Evolutionary conservation across 2,113 vertebrate species (phyloP), one percentile per base, ranked within the genome.

Genomic region (Tachysurus vachellii): DNA sequence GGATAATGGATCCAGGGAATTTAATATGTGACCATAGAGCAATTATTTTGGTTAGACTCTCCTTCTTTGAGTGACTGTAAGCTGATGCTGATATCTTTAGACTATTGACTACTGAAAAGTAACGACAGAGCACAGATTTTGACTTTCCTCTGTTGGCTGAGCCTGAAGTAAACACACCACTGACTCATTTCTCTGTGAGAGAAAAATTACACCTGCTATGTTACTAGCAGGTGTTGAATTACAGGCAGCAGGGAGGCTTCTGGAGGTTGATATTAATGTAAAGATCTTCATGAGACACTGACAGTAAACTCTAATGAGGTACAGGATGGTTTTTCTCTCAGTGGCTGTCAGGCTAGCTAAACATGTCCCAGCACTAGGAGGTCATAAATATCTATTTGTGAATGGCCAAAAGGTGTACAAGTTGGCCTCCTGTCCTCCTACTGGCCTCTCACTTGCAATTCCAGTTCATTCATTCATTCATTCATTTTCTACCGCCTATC

Each of bases 201-300:
- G 23, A 47, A 56, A 13, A 31, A 28, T n/a, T n/a, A n/a, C n/a
- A n/a, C n/a, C n/a, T n/a, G n/a, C n/a, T 44, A 47, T 73, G 80
- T 83, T 87, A 75, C 66, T 76, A 54, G 56, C 28, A 59, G 73
- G 19, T 87, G 56, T 28, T 68, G 42, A 50, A n/a, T 62, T 62
- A 83, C 42, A 8, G 6, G 50, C 36, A 59, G 47, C 73, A 21
- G 47, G 36, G 80, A 47, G 61, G 26, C 71, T 76, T 62, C 75
- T 56, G 47, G 68, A 82, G n/a, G 66, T 59, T 66, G 54, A 84
- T 85, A 83, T 88, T 77, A 87, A 79, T 88, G 80, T 13, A 84
- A 53, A 50, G 64, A 50, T 36, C 42, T 84, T 88, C 50, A 87
- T 50, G 47, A n/a, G 73, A 47, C 42, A 80, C 56, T 54, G 47